phyloP scores from a whole-genome alignment of 2,888 invertebrate species.

The Gryllus longicercus region DNA sequence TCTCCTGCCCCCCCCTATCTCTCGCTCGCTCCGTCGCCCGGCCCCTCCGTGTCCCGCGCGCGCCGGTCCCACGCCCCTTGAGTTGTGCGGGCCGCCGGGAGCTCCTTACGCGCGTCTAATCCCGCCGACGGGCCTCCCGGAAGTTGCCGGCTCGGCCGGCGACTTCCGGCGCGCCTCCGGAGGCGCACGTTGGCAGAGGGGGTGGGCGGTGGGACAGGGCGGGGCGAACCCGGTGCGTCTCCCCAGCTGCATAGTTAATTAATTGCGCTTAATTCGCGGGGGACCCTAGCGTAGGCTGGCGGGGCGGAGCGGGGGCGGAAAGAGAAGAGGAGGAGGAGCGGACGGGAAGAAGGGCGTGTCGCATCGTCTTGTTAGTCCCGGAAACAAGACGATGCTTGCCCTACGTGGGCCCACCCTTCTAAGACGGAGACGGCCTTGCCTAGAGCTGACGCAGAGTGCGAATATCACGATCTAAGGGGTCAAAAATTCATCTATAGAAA shows the following conservation, averaged over 20 bases:
- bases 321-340: no score
- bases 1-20: no score
- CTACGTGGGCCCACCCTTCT: no score
- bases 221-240: neutral
- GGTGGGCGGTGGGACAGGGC: neutral
- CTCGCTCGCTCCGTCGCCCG: no score
- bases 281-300: neutral
- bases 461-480: no score
- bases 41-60: no score
- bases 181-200: neutral
- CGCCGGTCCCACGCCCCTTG: no score
- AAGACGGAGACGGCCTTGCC: no score
- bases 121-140: neutral
- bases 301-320: neutral
- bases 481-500: no score
- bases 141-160: neutral
- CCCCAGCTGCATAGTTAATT: conserved; percentile 17
- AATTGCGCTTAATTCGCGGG: conserved; percentile 8
- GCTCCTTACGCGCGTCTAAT: conserved; percentile 4
- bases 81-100: neutral
- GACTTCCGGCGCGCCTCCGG: neutral
- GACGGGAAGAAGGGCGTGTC: neutral
- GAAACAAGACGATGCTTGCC: neutral
- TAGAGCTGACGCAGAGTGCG: no score
- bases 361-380: neutral